Percentiles rank a stretch among this genome's conserved stretches.
phyloP scores from a whole-genome alignment of 2,888 invertebrate species.

The Magallana nippona region DNA sequence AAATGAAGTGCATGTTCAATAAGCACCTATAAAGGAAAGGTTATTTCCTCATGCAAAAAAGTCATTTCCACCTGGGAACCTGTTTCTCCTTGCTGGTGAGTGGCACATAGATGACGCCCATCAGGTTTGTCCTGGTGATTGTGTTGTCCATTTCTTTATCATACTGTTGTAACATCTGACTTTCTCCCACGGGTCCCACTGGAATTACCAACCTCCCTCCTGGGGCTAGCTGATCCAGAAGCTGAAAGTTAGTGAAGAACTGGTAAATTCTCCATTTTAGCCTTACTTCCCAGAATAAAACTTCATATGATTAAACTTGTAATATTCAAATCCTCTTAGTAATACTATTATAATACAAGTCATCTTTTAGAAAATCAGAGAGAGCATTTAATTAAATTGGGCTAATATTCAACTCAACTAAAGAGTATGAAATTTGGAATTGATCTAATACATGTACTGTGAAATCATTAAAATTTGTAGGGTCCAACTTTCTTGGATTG shows the following conservation, averaged over 20 bases:
- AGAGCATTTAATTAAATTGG: too few relatives aligned
- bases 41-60: conserved; percentile 50
- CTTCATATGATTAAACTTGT: neutral
- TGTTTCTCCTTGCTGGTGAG: conserved; percentile 91
- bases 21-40: conserved; percentile 42
- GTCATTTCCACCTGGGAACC: conserved; percentile 82
- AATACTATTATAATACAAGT: too few relatives aligned
- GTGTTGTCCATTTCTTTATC: conserved; percentile 92
- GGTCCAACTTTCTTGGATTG: too few relatives aligned
- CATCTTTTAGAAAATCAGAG: too few relatives aligned
- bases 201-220: conserved; percentile 95
- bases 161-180: conserved; percentile 93
- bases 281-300: neutral
- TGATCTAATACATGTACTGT: too few relatives aligned
- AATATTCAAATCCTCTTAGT: too few relatives aligned
- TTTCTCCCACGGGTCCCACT: conserved; percentile 85
- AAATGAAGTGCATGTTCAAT: conserved; percentile 7
- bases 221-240: conserved; percentile 92
- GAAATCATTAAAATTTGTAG: too few relatives aligned
- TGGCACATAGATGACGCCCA: conserved; percentile 98
- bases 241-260: conserved; percentile 74
- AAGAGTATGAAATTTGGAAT: too few relatives aligned
- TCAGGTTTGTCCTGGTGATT: conserved; percentile 87
- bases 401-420: too few relatives aligned
- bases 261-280: neutral